Evolutionary conservation across 2,797 vertebrate genomes (phyloP).

Genomic region (Manis crassicaudata): DNA sequence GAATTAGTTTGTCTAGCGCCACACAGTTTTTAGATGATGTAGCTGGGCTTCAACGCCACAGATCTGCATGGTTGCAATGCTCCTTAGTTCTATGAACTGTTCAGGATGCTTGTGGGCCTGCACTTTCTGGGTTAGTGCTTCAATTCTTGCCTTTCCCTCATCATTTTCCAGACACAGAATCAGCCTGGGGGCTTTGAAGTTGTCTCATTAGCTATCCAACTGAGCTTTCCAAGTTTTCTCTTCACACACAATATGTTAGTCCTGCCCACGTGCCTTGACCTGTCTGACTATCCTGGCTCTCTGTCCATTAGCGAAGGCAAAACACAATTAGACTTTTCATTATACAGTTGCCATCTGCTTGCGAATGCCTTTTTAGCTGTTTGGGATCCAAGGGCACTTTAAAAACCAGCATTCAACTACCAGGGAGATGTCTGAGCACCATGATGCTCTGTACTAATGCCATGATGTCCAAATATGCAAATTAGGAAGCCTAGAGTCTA

Average conservation of each 20-base stretch:
- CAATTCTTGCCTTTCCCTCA: constrained; percentile 12
- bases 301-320: constrained; percentile 58
- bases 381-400: constrained; percentile 69
- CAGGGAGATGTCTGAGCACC: constrained; percentile 42
- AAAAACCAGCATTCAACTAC: constrained; percentile 62
- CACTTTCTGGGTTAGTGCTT: constrained; percentile 49
- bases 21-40: not conserved
- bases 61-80: not conserved
- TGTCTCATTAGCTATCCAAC: constrained; percentile 64
- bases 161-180: constrained; percentile 29
- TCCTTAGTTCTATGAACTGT: not conserved
- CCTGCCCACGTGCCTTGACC: constrained; percentile 56
- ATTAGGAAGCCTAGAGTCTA: constrained; percentile 23
- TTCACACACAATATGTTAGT: constrained; percentile 57
- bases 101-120: not conserved
- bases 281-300: constrained; percentile 52
- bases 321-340: constrained; percentile 73
- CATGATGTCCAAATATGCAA: constrained; percentile 57
- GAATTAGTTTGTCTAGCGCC: not conserved
- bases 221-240: constrained; percentile 67
- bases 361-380: constrained; percentile 62
- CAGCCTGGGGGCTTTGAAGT: constrained; percentile 11
- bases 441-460: constrained; percentile 14
- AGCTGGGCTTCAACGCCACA: not conserved
- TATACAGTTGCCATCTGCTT: constrained; percentile 70